phyloP scores from a whole-genome alignment of 2,888 invertebrate species.

The Creontiades dilutus region DNA sequence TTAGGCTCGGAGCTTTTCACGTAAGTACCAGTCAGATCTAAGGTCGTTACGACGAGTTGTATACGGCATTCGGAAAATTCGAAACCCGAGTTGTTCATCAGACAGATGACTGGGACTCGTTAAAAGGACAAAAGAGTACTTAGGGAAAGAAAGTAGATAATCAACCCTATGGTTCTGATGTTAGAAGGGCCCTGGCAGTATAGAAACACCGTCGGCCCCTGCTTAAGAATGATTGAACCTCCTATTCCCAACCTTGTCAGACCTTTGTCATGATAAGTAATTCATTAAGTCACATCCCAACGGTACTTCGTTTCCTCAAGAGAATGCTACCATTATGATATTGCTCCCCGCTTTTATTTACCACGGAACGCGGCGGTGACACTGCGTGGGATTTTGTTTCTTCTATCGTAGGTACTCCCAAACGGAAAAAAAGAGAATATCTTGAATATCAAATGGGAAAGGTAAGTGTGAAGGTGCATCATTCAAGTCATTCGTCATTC shows the following conservation, averaged over 20 bases:
- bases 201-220: not conserved
- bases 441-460: conserved; percentile 17
- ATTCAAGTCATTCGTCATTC: conserved; percentile 55
- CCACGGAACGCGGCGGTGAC: conserved; percentile 34
- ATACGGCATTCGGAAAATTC: too few species aligned
- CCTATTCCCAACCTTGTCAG: conserved; percentile 39
- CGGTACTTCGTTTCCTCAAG: conserved; percentile 38
- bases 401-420: not conserved
- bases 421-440: not conserved
- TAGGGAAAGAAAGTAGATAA: not conserved
- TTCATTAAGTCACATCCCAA: conserved; percentile 50
- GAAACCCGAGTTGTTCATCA: not conserved
- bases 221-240: conserved; percentile 18
- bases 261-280: conserved; percentile 58
- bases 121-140: conserved; percentile 4
- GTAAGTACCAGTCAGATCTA: too few species aligned
- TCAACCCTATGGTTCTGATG: conserved; percentile 38
- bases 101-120: not conserved
- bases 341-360: conserved; percentile 48
- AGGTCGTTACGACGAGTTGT: too few species aligned
- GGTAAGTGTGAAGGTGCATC: conserved; percentile 40
- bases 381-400: conserved; percentile 50
- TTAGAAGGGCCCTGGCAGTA: conserved; percentile 8
- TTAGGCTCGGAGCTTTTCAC: too few species aligned
- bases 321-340: conserved; percentile 49